These are phyloP conservation scores for Dolichoris vasculosae DNA, from an alignment of 1,140 invertebrate genomes.

Conservation along the genomic window DNA sequence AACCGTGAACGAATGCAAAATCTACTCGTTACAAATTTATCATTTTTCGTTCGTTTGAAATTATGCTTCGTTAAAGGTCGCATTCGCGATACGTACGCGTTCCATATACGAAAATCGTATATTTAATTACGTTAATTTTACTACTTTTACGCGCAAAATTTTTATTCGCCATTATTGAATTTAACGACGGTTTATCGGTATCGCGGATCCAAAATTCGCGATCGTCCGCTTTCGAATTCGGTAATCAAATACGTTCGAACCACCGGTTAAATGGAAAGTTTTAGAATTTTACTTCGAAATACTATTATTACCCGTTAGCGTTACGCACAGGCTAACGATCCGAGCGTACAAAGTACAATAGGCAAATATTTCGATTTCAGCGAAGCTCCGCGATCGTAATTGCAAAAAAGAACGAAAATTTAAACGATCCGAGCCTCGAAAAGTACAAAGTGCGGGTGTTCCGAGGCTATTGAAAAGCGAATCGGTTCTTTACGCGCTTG, in stretches of 20 bases:
- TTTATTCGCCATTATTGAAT: too few relatives aligned
- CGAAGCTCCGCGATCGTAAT: not conserved
- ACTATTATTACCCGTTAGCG: too few relatives aligned
- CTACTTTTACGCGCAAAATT: not conserved
- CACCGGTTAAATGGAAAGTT: too few relatives aligned
- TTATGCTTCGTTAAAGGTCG: not conserved
- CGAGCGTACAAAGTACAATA: not conserved
- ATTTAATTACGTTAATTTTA: not conserved
- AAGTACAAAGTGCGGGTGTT: not conserved
- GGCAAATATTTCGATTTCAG: too few relatives aligned
- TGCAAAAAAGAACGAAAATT: not conserved
- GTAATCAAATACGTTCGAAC: too few relatives aligned
- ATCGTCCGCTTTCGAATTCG: too few relatives aligned
- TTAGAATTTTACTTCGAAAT: too few relatives aligned
- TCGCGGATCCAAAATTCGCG: too few relatives aligned
- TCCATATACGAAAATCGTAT: not conserved
- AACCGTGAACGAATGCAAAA: not conserved
- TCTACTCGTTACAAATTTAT: not conserved
- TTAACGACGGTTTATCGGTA: too few relatives aligned
- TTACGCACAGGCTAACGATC: too few relatives aligned
- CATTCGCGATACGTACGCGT: not conserved
- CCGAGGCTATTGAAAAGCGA: not conserved
- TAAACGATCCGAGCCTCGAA: not conserved
- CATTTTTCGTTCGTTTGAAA: not conserved
- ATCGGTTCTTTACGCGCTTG: too few relatives aligned